A percentile compares a stretch with the other conserved stretches of the same genome.
phyloP scores from a whole-genome alignment of 2,888 invertebrate genomes.

The Spicauda simplicius region DNA sequence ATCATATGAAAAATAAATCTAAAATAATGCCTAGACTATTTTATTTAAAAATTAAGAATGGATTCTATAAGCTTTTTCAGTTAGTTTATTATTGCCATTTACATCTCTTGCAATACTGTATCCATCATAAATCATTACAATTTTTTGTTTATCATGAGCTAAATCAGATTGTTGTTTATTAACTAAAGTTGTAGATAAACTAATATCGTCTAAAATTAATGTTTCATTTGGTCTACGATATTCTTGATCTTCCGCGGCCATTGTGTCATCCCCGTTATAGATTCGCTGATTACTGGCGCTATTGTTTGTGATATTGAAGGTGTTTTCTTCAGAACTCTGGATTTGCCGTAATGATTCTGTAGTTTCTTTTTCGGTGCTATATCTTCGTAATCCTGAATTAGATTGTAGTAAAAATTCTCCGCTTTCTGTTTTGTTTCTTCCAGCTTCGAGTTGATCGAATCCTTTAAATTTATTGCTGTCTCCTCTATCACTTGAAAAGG shows the following conservation, averaged over 20 bases:
- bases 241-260: conserved; percentile 73
- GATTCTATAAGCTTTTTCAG: conserved; percentile 66
- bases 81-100: conserved; percentile 70
- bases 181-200: conserved; percentile 41
- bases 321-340: conserved; percentile 64
- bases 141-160: conserved; percentile 49
- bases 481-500: conserved; percentile 54
- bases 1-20: conserved; percentile 28
- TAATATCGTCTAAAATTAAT: conserved; percentile 50
- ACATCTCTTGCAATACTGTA: conserved; percentile 76
- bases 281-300: conserved; percentile 72
- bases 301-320: conserved; percentile 62
- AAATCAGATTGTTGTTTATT: conserved; percentile 38
- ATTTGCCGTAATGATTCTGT: conserved; percentile 60
- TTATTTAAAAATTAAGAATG: conserved; percentile 45
- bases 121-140: conserved; percentile 74
- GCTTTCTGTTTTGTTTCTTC: conserved; percentile 73
- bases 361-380: conserved; percentile 57
- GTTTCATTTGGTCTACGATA: conserved; percentile 69
- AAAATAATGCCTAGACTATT: conserved; percentile 4
- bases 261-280: conserved; percentile 69
- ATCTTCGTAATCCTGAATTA: conserved; percentile 70
- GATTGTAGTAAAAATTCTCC: conserved; percentile 66
- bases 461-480: conserved; percentile 53
- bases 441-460: conserved; percentile 63